phyloP scores from a whole-genome alignment of 2,113 vertebrate species.

The Gymnobelideus leadbeateri region DNA sequence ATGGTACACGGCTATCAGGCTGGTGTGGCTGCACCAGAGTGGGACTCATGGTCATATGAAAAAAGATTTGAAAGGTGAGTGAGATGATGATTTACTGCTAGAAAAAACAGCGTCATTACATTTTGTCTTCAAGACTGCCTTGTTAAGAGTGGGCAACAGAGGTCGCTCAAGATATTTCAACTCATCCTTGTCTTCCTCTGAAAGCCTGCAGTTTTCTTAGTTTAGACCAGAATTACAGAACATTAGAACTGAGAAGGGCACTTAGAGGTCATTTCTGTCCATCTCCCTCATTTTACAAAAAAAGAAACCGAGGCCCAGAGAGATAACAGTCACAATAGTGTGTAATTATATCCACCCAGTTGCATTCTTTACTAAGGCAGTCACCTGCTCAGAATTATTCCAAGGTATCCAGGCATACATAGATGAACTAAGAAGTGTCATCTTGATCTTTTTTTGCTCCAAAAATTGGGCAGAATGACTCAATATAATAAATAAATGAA shows the following conservation, averaged over 20 bases:
- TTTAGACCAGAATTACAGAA: background rate
- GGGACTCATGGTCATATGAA: background rate
- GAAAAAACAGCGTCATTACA: background rate
- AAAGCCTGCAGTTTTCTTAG: background rate
- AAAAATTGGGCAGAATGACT: background rate
- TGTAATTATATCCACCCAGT: background rate
- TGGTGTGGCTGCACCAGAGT: background rate
- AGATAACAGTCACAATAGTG: background rate
- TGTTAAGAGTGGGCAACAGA: slow-evolving; percentile 50
- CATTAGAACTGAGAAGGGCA: background rate
- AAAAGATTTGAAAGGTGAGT: background rate
- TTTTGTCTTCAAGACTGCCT: slow-evolving; percentile 17
- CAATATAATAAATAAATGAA: background rate
- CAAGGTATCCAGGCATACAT: background rate
- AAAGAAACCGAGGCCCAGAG: background rate
- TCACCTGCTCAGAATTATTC: background rate
- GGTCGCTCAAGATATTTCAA: slow-evolving; percentile 32
- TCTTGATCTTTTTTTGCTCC: background rate
- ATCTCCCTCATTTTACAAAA: background rate
- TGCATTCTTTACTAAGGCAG: background rate
- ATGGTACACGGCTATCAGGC: background rate
- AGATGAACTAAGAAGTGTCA: background rate
- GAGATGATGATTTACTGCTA: background rate
- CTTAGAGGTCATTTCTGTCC: background rate
- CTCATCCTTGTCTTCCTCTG: background rate